phyloP scores from a whole-genome alignment of 2,888 invertebrate genomes.

The Coelinius sp. region DNA sequence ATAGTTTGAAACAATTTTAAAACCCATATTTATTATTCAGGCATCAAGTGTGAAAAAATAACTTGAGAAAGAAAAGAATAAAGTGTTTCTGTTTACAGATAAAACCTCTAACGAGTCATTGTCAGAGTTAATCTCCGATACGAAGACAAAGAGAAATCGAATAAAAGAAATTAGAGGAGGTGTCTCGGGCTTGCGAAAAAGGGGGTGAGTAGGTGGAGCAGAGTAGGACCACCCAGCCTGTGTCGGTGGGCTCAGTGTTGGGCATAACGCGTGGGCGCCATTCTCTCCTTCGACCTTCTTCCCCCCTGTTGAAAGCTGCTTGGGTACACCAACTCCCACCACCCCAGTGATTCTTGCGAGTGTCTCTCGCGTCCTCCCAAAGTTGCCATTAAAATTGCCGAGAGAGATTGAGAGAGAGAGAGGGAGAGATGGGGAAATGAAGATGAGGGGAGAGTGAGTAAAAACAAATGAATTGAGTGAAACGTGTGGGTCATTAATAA shows the following conservation, averaged over 20 bases:
- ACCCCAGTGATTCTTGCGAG: slow-evolving; percentile 40
- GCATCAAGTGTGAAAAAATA: not conserved
- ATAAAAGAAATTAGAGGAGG: slow-evolving; percentile 31
- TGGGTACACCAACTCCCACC: slow-evolving; percentile 42
- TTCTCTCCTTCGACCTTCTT: slow-evolving; percentile 54
- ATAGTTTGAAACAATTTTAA: not conserved
- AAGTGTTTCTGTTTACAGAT: slow-evolving; percentile 13
- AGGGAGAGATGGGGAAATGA: slow-evolving; percentile 31
- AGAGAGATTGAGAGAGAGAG: slow-evolving; percentile 44
- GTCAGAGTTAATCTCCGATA: slow-evolving; percentile 20
- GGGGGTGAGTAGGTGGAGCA: slow-evolving; percentile 68
- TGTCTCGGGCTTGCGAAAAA: slow-evolving; percentile 55
- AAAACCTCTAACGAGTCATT: slow-evolving; percentile 18
- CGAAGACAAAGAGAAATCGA: slow-evolving; percentile 26
- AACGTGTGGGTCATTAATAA: slow-evolving; percentile 61
- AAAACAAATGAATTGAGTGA: slow-evolving; percentile 44
- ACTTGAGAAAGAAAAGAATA: not conserved
- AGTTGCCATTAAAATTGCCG: slow-evolving; percentile 41
- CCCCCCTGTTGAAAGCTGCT: slow-evolving; percentile 39
- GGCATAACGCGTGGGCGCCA: slow-evolving; percentile 70
- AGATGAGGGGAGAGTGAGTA: slow-evolving; percentile 36
- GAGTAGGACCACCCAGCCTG: slow-evolving; percentile 69
- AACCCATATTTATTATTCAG: not conserved
- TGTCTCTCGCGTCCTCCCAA: slow-evolving; percentile 43
- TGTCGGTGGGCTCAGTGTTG: slow-evolving; percentile 66